Conservation (phyloP, 35 echinoderm and acorn worm species). For the Lytechinus pictus region DNA sequence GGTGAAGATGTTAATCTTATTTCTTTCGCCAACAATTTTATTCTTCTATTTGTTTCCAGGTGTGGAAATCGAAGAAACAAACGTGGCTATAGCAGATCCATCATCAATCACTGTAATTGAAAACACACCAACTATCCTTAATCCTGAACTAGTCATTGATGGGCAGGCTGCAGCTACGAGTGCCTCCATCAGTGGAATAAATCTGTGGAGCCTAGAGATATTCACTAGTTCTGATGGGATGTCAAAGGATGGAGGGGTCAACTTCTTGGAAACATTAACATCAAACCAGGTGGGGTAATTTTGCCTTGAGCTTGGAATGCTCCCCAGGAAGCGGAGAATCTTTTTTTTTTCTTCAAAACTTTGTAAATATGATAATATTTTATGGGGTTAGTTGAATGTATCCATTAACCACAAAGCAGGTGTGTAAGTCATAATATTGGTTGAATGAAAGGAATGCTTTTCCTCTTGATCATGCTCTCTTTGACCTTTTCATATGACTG, state of each 20-base stretch:
- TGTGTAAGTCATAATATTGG: no score
- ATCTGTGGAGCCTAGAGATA: neutral
- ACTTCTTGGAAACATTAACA: neutral
- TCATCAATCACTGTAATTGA: neutral
- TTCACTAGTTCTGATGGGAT: slow-evolving; percentile 24
- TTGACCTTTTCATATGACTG: no score
- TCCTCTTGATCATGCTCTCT: no score
- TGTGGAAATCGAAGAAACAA: neutral
- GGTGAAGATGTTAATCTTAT: no score
- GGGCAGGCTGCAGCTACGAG: neutral
- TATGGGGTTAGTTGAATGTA: no score
- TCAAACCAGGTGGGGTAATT: neutral
- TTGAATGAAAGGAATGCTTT: no score
- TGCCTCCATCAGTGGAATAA: neutral
- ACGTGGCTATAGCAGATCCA: neutral
- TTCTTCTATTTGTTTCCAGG: neutral
- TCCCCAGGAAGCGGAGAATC: no score
- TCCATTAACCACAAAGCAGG: no score
- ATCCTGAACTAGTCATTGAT: neutral
- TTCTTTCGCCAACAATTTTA: neutral
- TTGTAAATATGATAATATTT: no score
- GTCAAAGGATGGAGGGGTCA: neutral
- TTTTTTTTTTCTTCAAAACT: no score
- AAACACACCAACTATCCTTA: slow-evolving; percentile 2
- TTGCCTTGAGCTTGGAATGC: neutral